phyloP scores from a whole-genome alignment of 2,888 invertebrate genomes.

The Bombylius discolor region DNA sequence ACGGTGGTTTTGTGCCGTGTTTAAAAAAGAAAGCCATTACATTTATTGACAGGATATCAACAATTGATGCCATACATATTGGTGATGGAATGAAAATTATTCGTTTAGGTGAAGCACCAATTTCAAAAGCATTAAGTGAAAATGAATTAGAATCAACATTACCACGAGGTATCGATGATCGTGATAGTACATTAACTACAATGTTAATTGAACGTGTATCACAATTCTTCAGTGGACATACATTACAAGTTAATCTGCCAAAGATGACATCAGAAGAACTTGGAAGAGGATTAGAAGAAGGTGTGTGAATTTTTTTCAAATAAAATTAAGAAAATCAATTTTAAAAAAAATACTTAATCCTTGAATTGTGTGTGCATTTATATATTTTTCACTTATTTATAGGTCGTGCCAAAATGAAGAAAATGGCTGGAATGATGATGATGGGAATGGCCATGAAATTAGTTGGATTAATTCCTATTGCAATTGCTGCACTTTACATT shows the following conservation, averaged over 20 bases:
- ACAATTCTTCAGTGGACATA: slow-evolving; percentile 59
- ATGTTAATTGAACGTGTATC: slow-evolving; percentile 60
- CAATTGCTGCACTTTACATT: slow-evolving; percentile 66
- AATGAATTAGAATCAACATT: slow-evolving; percentile 56
- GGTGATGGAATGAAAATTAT: slow-evolving; percentile 57
- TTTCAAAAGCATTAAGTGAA: slow-evolving; percentile 38
- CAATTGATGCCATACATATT: slow-evolving; percentile 51
- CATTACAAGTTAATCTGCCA: slow-evolving; percentile 63
- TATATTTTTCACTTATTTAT: slow-evolving; percentile 3
- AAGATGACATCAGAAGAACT: slow-evolving; percentile 55
- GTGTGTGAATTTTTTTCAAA: slow-evolving; percentile 34
- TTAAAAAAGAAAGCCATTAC: slow-evolving; percentile 69
- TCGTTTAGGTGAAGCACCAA: slow-evolving; percentile 36
- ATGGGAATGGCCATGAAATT: slow-evolving; percentile 77
- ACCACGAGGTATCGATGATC: slow-evolving; percentile 51
- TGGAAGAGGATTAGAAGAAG: slow-evolving; percentile 61
- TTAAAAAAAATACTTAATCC: not conserved
- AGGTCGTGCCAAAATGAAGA: slow-evolving; percentile 78
- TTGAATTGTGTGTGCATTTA: not conserved
- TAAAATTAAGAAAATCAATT: not conserved
- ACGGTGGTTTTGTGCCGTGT: slow-evolving; percentile 56
- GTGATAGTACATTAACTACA: slow-evolving; percentile 52
- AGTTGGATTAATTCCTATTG: slow-evolving; percentile 66
- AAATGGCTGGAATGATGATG: slow-evolving; percentile 86
- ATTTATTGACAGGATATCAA: slow-evolving; percentile 61